A percentile compares a stretch with the other conserved stretches of the same genome.
phyloP scores from a whole-genome alignment of 2,888 invertebrate species.

The Catocala sponsa region DNA sequence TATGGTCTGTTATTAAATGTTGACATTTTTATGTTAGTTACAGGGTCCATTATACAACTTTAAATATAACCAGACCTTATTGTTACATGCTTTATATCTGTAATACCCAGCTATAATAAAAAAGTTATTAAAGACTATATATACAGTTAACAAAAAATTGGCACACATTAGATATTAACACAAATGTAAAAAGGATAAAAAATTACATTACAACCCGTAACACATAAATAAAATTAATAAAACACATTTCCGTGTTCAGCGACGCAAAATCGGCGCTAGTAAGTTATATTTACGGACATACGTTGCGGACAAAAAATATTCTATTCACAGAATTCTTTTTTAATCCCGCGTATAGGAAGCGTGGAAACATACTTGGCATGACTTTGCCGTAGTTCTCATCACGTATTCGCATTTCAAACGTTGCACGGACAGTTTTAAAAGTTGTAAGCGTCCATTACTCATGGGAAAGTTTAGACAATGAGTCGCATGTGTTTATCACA shows the following conservation, averaged over 20 bases:
- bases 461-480: constrained; percentile 66
- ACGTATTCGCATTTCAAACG: constrained; percentile 38
- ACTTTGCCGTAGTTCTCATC: constrained; percentile 33
- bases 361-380: constrained; percentile 20
- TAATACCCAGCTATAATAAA: too few relatives aligned
- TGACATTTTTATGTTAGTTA: too few relatives aligned
- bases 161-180: background rate
- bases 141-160: too few relatives aligned
- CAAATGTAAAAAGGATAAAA: constrained; percentile 1
- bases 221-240: constrained; percentile 14
- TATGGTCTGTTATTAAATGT: too few relatives aligned
- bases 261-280: constrained; percentile 4
- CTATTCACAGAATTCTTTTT: constrained; percentile 9
- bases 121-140: too few relatives aligned
- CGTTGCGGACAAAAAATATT: background rate
- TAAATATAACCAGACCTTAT: too few relatives aligned
- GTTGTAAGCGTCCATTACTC: constrained; percentile 60
- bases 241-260: constrained; percentile 9
- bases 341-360: constrained; percentile 10
- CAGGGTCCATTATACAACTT: too few relatives aligned
- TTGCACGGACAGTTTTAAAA: constrained; percentile 51
- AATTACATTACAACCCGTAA: constrained; percentile 2
- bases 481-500: constrained; percentile 63
- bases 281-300: constrained; percentile 1
- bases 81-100: too few relatives aligned